Evolutionary conservation across 2,113 vertebrate species (phyloP).

Genomic region (Stictonetta naevosa): DNA sequence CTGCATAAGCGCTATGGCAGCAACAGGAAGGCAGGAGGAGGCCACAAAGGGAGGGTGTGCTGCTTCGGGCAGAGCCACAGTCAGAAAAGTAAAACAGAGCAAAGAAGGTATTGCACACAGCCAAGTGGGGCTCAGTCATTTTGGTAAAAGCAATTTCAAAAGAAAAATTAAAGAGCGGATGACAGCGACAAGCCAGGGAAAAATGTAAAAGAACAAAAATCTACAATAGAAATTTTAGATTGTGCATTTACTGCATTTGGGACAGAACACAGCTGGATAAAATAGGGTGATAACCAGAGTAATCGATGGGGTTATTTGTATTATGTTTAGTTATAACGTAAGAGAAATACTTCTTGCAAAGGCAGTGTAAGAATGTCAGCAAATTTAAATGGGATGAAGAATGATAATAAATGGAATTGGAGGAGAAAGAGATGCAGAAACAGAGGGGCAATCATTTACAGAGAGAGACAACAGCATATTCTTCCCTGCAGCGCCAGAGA

Average conservation of each 20-base stretch:
- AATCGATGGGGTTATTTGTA: accelerated
- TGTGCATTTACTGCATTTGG: neutral
- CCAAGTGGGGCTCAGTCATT: neutral
- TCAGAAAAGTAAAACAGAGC: neutral
- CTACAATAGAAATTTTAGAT: neutral
- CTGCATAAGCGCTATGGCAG: neutral
- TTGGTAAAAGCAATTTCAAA: neutral
- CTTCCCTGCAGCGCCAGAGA: neutral
- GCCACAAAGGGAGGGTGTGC: neutral
- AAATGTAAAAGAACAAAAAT: neutral
- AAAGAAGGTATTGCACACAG: neutral
- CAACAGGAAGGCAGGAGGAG: neutral
- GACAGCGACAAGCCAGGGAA: neutral
- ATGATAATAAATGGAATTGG: neutral
- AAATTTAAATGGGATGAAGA: neutral
- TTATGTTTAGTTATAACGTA: neutral
- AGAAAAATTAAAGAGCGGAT: neutral
- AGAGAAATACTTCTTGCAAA: neutral
- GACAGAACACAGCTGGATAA: neutral
- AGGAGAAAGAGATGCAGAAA: neutral
- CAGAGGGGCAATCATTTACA: neutral
- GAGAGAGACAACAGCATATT: neutral
- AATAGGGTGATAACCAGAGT: neutral
- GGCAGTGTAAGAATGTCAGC: neutral
- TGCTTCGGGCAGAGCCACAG: neutral